Percentiles rank a stretch among this genome's conserved stretches.
phyloP scores from a whole-genome alignment of 2,888 invertebrate genomes.

The Andrena hattorfiana region DNA sequence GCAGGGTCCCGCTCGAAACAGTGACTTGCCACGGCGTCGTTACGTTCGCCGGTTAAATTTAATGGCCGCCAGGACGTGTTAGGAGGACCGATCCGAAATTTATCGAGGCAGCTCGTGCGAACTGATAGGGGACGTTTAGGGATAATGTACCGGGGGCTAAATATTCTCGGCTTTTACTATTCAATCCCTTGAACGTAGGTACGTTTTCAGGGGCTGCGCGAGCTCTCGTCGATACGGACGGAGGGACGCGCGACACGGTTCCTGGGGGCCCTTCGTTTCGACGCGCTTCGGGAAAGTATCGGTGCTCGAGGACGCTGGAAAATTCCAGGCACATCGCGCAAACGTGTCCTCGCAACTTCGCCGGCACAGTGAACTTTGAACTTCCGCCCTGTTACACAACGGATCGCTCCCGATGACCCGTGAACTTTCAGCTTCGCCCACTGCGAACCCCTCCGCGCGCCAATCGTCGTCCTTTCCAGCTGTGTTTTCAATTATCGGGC shows the following conservation, averaged over 20 bases:
- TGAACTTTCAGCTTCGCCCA: slow-evolving; percentile 71
- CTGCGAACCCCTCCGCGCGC: not conserved
- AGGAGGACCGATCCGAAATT: slow-evolving; percentile 16
- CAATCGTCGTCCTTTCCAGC: slow-evolving; percentile 60
- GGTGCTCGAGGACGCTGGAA: slow-evolving; percentile 46
- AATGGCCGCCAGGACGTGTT: slow-evolving; percentile 6
- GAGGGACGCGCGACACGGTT: slow-evolving; percentile 50
- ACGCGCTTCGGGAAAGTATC: slow-evolving; percentile 42
- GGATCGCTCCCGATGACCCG: slow-evolving; percentile 70
- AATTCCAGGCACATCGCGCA: slow-evolving; percentile 58
- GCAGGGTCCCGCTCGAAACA: not conserved
- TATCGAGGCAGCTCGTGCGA: slow-evolving; percentile 13
- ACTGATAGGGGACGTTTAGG: slow-evolving; percentile 18
- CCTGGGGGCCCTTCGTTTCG: not conserved
- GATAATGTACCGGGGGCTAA: slow-evolving; percentile 49
- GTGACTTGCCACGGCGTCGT: not conserved
- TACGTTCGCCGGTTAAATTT: slow-evolving; percentile 13
- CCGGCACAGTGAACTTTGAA: slow-evolving; percentile 74
- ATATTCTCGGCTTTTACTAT: slow-evolving; percentile 48
- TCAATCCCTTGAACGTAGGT: slow-evolving; percentile 32
- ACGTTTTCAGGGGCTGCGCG: not conserved
- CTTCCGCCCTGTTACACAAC: slow-evolving; percentile 68
- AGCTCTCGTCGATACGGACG: slow-evolving; percentile 37
- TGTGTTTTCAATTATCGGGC: slow-evolving; percentile 72
- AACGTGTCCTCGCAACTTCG: slow-evolving; percentile 52